Evolutionary conservation across 2,797 vertebrate species (phyloP).

Genomic region (Okamejei kenojei): DNA sequence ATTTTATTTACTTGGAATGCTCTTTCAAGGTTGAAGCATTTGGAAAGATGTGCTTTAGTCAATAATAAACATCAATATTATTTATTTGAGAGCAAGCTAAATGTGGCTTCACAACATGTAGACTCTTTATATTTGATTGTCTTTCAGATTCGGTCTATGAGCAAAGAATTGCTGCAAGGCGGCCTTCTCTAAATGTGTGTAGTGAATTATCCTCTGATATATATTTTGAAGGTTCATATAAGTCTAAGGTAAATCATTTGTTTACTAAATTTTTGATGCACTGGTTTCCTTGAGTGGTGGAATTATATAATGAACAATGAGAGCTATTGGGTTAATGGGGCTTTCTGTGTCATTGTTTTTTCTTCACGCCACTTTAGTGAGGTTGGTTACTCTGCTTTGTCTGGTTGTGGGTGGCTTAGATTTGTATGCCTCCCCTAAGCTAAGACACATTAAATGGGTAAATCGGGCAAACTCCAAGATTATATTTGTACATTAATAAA

Average conservation of each 20-base stretch:
- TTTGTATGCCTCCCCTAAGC: background rate
- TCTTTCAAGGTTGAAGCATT: background rate
- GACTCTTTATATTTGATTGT: background rate
- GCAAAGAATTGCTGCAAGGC: background rate
- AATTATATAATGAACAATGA: background rate
- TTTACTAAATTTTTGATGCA: background rate
- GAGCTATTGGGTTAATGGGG: background rate
- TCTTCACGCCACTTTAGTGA: background rate
- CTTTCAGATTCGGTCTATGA: background rate
- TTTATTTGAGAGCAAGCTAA: background rate
- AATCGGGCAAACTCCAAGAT: background rate
- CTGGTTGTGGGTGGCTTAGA: background rate
- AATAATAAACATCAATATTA: slow-evolving; percentile 6
- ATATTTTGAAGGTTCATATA: background rate
- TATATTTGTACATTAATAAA: background rate
- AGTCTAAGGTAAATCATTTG: background rate
- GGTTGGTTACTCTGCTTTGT: background rate
- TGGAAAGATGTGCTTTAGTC: background rate
- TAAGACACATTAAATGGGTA: background rate
- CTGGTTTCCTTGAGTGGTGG: background rate
- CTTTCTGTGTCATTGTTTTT: background rate
- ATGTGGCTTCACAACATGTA: background rate
- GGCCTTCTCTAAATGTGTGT: background rate
- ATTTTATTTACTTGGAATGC: slow-evolving; percentile 1
- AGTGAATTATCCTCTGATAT: background rate